Percentiles rank a stretch among this genome's conserved stretches.
Evolutionary conservation across 2,888 invertebrate genomes (phyloP).

Genomic region (Cenopis cana): DNA sequence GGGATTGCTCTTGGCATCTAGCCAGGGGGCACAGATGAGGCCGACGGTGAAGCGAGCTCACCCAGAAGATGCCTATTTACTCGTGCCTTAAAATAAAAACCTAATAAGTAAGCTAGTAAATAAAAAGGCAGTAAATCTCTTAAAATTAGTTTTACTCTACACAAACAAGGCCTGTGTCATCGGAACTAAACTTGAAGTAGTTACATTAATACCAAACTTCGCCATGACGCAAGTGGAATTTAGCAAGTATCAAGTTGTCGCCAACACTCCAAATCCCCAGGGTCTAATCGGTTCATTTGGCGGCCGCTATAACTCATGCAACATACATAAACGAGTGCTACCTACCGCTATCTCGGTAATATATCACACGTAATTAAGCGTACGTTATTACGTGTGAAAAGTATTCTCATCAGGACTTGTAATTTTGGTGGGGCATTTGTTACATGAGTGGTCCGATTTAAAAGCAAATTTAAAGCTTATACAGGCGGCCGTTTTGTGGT

Average conservation of each 20-base stretch:
- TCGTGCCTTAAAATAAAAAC: too few relatives aligned
- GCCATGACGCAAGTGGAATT: background rate
- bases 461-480: background rate
- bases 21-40: too few relatives aligned
- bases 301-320: slow-evolving; percentile 26
- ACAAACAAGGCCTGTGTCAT: too few relatives aligned
- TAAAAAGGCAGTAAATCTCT: too few relatives aligned
- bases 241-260: slow-evolving; percentile 58
- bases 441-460: background rate
- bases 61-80: too few relatives aligned
- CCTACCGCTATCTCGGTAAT: slow-evolving; percentile 17
- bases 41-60: too few relatives aligned
- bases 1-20: too few relatives aligned
- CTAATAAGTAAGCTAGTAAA: too few relatives aligned
- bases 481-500: too few relatives aligned
- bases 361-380: slow-evolving; percentile 30
- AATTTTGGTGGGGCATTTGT: background rate
- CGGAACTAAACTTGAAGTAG: too few relatives aligned
- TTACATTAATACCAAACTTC: background rate
- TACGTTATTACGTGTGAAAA: slow-evolving; percentile 22
- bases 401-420: slow-evolving; percentile 1
- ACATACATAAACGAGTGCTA: slow-evolving; percentile 1
- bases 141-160: too few relatives aligned
- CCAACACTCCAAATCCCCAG: slow-evolving; percentile 47
- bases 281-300: slow-evolving; percentile 42